A percentile compares a stretch with the other conserved stretches of the same genome.
phyloP scores from a whole-genome alignment of 2,888 invertebrate species.

The Chaitophorus viminalis region DNA sequence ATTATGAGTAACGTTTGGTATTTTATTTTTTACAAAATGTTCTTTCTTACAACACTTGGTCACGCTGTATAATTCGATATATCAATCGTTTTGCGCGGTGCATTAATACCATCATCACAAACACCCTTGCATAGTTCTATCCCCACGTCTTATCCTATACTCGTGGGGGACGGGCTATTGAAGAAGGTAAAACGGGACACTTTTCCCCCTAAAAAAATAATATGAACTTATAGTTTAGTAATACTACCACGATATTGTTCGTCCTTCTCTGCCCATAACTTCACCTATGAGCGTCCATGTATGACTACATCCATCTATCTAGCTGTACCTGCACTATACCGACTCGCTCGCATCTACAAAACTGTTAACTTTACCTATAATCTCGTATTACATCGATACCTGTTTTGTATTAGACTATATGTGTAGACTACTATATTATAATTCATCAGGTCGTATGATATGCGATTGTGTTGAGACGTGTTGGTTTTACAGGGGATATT shows the following conservation, averaged over 20 bases:
- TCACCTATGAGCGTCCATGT: too few species aligned
- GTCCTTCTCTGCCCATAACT: too few species aligned
- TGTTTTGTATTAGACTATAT: background rate
- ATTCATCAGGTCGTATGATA: background rate
- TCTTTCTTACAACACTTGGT: background rate
- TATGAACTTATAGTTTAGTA: too few species aligned
- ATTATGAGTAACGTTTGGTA: background rate
- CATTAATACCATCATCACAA: background rate
- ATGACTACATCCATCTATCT: too few species aligned
- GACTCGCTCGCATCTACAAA: too few species aligned
- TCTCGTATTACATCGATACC: too few species aligned
- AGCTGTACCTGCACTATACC: too few species aligned
- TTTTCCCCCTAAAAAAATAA: too few species aligned
- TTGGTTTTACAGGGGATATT: constrained; percentile 55
- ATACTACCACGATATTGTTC: too few species aligned
- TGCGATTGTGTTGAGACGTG: constrained; percentile 4
- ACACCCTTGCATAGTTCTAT: background rate
- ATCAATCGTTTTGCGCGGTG: background rate
- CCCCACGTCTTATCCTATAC: background rate
- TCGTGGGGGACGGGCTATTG: background rate
- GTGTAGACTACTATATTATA: background rate
- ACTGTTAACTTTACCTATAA: too few species aligned
- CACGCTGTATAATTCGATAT: background rate
- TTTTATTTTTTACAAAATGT: too few species aligned
- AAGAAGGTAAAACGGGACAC: too few species aligned